Evolutionary conservation across 1,140 invertebrate species (phyloP).

Genomic region (Euwallacea similis): DNA sequence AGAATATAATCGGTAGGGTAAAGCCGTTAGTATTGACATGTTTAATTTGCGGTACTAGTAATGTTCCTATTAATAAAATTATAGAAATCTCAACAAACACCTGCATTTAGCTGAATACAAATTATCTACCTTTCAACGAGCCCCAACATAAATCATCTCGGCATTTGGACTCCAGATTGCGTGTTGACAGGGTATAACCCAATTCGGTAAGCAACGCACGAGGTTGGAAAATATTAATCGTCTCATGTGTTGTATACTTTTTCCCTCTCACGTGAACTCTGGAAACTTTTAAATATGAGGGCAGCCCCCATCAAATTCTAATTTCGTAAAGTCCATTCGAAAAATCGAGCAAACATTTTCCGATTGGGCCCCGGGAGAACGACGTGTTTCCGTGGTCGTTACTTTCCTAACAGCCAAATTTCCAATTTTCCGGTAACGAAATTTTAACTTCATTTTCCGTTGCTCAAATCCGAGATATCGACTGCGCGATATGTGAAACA

Average conservation of each 20-base stretch:
- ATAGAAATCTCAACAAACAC: too few species aligned
- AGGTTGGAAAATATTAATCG: not conserved
- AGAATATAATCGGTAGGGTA: too few species aligned
- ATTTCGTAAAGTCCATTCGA: not conserved
- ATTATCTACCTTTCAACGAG: not conserved
- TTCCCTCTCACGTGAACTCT: too few species aligned
- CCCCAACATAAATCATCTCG: not conserved
- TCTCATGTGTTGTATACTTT: not conserved
- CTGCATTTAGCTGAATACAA: not conserved
- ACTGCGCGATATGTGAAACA: too few species aligned
- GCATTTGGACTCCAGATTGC: not conserved
- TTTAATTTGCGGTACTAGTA: too few species aligned
- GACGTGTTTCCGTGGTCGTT: not conserved
- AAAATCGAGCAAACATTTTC: not conserved
- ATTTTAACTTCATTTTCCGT: conserved; percentile 27
- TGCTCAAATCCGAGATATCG: not conserved
- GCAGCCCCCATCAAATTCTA: not conserved
- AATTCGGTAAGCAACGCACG: not conserved
- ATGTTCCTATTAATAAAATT: too few species aligned
- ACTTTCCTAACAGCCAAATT: conserved; percentile 18
- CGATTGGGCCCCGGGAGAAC: not conserved
- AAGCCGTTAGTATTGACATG: too few species aligned
- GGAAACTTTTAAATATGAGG: too few species aligned
- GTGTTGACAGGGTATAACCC: not conserved
- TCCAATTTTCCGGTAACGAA: conserved; percentile 21